A percentile compares a stretch with the other conserved stretches of the same genome.
Evolutionary conservation across 2,888 invertebrate species (phyloP).

Genomic region (Griposia aprilina): DNA sequence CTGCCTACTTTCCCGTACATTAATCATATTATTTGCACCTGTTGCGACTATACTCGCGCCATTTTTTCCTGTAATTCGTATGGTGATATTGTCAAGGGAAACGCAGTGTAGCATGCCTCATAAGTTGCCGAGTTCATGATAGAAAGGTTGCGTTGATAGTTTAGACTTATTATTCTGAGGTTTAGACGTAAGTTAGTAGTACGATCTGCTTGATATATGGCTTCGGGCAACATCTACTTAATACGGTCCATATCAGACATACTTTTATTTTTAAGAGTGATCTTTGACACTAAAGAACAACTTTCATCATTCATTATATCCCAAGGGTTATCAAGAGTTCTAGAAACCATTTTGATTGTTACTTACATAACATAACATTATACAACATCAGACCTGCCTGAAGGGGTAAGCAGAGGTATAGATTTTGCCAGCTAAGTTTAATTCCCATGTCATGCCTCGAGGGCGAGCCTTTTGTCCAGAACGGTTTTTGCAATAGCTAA

Average conservation of each 20-base stretch:
- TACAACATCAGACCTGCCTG: not conserved
- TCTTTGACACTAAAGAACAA: not conserved
- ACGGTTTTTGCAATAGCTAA: not conserved
- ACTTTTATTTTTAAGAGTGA: slow-evolving; percentile 6
- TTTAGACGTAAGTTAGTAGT: slow-evolving; percentile 8
- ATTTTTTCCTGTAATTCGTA: slow-evolving; percentile 46
- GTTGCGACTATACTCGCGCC: slow-evolving; percentile 69
- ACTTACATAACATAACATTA: not conserved
- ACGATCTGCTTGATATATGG: not conserved
- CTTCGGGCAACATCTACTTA: not conserved
- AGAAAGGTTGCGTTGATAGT: slow-evolving; percentile 7
- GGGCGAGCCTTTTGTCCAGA: not conserved
- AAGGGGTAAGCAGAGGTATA: not conserved
- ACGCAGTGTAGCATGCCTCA: slow-evolving; percentile 5
- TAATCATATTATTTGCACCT: slow-evolving; percentile 74
- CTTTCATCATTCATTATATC: not conserved
- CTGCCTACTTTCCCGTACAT: slow-evolving; percentile 64
- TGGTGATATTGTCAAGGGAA: slow-evolving; percentile 34
- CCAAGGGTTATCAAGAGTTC: not conserved
- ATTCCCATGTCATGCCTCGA: not conserved
- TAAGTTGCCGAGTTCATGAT: slow-evolving; percentile 18
- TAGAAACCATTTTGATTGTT: not conserved
- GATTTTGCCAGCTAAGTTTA: not conserved
- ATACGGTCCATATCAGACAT: not conserved
- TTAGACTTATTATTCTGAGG: slow-evolving; percentile 6